Percentiles rank a stretch among this genome's conserved stretches.
Conservation (phyloP, 2,888 invertebrate genomes). For the Drosophila emarginata region DNA sequence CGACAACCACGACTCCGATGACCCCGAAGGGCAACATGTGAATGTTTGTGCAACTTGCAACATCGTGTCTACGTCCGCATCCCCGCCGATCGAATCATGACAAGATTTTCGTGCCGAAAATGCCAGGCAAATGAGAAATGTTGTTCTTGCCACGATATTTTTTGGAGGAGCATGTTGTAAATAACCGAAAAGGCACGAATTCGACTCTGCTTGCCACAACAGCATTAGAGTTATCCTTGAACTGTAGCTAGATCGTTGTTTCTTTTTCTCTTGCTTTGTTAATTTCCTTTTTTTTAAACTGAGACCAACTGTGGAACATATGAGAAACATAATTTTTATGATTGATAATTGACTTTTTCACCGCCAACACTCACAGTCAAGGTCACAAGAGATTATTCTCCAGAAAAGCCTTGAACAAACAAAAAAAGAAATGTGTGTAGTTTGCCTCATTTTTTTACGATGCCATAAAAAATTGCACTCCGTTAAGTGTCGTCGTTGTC, state of each 20-base stretch:
- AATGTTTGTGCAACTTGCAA: slow-evolving; percentile 48
- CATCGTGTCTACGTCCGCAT: slow-evolving; percentile 53
- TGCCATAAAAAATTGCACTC: slow-evolving; percentile 57
- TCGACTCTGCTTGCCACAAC: slow-evolving; percentile 36
- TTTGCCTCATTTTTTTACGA: slow-evolving; percentile 40
- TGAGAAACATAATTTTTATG: slow-evolving; percentile 53
- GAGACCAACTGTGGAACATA: slow-evolving; percentile 35
- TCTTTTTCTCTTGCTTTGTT: slow-evolving; percentile 17
- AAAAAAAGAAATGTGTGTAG: slow-evolving; percentile 17
- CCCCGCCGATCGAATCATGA: slow-evolving; percentile 78
- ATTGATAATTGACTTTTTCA: slow-evolving; percentile 66
- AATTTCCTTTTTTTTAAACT: slow-evolving; percentile 33
- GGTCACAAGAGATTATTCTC: slow-evolving; percentile 27
- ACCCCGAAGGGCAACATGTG: slow-evolving; percentile 71
- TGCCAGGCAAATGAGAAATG: slow-evolving; percentile 75
- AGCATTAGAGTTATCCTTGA: slow-evolving; percentile 66
- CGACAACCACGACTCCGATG: slow-evolving; percentile 64
- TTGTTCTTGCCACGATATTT: slow-evolving; percentile 75
- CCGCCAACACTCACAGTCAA: slow-evolving; percentile 46
- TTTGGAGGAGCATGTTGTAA: slow-evolving; percentile 66
- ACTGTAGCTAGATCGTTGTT: slow-evolving; percentile 20
- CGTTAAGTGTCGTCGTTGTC: slow-evolving; percentile 30
- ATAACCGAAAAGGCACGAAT: slow-evolving; percentile 75
- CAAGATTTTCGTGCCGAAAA: slow-evolving; percentile 79
- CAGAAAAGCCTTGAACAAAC: slow-evolving; percentile 26